Evolutionary conservation across 2,797 vertebrate genomes (phyloP).

Genomic region (Enteromius afrohamiltoni): DNA sequence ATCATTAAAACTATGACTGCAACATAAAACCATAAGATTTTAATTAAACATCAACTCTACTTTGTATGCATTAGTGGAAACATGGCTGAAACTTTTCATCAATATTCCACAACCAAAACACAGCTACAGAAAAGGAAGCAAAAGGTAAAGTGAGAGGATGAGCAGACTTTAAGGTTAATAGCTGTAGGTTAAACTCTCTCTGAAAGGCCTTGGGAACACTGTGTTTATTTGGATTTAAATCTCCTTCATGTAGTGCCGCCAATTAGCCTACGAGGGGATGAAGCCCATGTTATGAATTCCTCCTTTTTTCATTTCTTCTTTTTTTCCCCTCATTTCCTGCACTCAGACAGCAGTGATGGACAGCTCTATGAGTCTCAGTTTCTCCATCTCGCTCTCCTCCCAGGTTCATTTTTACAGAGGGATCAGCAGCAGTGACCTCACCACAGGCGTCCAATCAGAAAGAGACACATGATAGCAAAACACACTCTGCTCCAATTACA

Average conservation of each 20-base stretch:
- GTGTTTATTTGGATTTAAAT: constrained; percentile 70
- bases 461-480: constrained; percentile 66
- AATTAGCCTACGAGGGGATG: constrained; percentile 67
- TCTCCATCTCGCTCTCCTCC: constrained; percentile 50
- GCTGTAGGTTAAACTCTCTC: constrained; percentile 56
- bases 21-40: not conserved
- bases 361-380: constrained; percentile 61
- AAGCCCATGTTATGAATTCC: constrained; percentile 70
- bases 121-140: not conserved
- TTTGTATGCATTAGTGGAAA: not conserved
- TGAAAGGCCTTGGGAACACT: constrained; percentile 55
- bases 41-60: not conserved
- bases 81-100: not conserved
- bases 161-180: constrained; percentile 56
- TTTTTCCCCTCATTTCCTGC: constrained; percentile 58
- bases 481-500: constrained; percentile 68
- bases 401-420: constrained; percentile 58
- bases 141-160: constrained; percentile 60
- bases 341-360: constrained; percentile 62
- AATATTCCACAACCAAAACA: not conserved
- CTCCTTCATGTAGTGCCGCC: constrained; percentile 69
- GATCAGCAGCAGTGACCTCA: constrained; percentile 65
- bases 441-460: constrained; percentile 62
- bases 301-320: constrained; percentile 63
- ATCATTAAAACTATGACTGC: not conserved